phyloP scores from a whole-genome alignment of 2,888 invertebrate species.

The Crocallis elinguaria region DNA sequence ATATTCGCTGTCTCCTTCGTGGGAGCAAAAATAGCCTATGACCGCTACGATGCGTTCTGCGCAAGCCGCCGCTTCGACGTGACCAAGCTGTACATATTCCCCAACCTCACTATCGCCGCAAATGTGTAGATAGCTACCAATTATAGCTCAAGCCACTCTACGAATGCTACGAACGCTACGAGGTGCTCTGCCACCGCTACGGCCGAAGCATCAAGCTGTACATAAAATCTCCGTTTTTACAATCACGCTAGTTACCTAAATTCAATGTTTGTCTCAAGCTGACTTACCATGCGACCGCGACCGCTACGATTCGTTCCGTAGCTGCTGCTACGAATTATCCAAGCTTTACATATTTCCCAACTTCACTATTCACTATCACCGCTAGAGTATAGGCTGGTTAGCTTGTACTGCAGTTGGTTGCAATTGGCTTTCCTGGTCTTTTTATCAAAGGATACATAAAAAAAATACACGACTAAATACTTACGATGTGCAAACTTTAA shows the following conservation, averaged over 20 bases:
- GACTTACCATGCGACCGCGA: constrained; percentile 49
- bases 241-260: too few relatives aligned
- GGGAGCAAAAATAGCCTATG: constrained; percentile 63
- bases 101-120: background rate
- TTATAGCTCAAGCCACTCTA: background rate
- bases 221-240: too few relatives aligned
- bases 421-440: too few relatives aligned
- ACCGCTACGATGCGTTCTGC: constrained; percentile 66
- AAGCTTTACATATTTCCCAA: constrained; percentile 37
- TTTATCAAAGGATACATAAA: too few relatives aligned
- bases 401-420: too few relatives aligned
- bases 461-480: too few relatives aligned
- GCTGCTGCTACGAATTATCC: constrained; percentile 53
- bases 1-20: constrained; percentile 62
- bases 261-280: background rate
- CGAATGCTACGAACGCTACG: background rate
- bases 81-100: constrained; percentile 54
- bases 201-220: too few relatives aligned
- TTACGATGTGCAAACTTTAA: too few relatives aligned
- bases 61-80: constrained; percentile 54
- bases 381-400: background rate
- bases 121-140: background rate
- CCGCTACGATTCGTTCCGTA: constrained; percentile 63
- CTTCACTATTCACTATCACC: background rate
- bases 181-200: background rate